A percentile compares a stretch with the other conserved stretches of the same genome.
Conservation (phyloP, 2,888 invertebrate genomes). For the Phortica magna region DNA sequence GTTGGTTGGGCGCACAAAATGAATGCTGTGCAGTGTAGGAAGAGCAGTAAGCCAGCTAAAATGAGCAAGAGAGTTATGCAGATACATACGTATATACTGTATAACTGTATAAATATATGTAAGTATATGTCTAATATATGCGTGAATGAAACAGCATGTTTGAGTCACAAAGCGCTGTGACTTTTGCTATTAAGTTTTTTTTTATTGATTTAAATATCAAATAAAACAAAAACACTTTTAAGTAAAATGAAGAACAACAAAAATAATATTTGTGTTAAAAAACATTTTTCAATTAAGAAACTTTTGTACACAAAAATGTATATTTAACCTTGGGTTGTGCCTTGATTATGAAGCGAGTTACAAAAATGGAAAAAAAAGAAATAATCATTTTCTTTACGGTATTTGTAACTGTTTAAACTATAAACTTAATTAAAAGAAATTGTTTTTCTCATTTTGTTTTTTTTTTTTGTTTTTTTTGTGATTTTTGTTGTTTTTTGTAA, state of each 20-base stretch:
- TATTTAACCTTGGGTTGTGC: constrained; percentile 1
- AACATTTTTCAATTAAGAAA: constrained; percentile 11
- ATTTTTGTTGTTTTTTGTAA: neutral
- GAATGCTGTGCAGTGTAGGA: neutral
- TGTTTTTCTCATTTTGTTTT: neutral
- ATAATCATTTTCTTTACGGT: neutral
- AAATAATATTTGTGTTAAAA: neutral
- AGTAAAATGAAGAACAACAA: neutral
- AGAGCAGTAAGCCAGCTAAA: constrained; percentile 1
- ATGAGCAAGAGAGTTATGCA: neutral
- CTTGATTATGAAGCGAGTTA: neutral
- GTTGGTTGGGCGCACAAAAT: constrained; percentile 58
- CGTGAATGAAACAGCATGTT: neutral
- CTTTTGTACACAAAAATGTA: neutral
- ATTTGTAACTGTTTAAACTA: constrained; percentile 22
- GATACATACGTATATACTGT: neutral
- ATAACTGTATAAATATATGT: neutral
- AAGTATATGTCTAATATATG: neutral
- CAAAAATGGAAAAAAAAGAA: neutral
- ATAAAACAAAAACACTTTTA: neutral
- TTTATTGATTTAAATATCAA: neutral
- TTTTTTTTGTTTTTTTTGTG: neutral
- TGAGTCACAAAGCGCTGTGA: neutral
- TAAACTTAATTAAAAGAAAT: constrained; percentile 17
- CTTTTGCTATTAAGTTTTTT: neutral